A percentile compares a stretch with the other conserved stretches of the same genome.
phyloP scores from a whole-genome alignment of 2,113 vertebrate species.

The Colinus virginianus region DNA sequence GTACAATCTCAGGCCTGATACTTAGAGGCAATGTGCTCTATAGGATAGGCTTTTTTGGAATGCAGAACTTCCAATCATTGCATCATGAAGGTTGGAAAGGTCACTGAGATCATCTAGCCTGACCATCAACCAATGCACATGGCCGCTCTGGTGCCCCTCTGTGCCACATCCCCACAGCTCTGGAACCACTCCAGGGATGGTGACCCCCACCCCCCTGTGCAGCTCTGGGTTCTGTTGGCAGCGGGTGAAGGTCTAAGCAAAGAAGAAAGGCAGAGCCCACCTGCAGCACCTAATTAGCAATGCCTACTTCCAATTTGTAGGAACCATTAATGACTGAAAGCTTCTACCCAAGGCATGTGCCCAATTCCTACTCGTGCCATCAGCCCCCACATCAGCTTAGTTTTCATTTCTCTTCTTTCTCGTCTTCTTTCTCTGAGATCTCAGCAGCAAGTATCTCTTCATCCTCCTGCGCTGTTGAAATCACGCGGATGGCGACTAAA shows the following conservation, averaged over 20 bases:
- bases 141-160: too few species aligned
- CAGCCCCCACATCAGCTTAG: neutral
- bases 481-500: conserved; percentile 78
- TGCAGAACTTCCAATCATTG: neutral
- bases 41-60: neutral
- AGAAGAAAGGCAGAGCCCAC: conserved; percentile 18
- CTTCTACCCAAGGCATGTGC: neutral
- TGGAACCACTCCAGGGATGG: too few species aligned
- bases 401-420: neutral
- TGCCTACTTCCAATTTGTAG: neutral
- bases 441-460: conserved; percentile 86
- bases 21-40: neutral
- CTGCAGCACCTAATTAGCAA: neutral
- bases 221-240: neutral
- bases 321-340: neutral
- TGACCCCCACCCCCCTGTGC: too few species aligned
- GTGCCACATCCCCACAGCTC: too few species aligned
- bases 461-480: conserved; percentile 6
- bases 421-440: conserved; percentile 25
- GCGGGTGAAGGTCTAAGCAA: neutral
- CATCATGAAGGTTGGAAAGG: too few species aligned
- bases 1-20: neutral
- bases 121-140: too few species aligned
- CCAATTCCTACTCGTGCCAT: neutral
- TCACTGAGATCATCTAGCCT: too few species aligned